Evolutionary conservation across 2,113 vertebrate genomes (phyloP), one percentile per base, ranked within the genome.

Genomic region (Psammodynastes pulverulentus): DNA sequence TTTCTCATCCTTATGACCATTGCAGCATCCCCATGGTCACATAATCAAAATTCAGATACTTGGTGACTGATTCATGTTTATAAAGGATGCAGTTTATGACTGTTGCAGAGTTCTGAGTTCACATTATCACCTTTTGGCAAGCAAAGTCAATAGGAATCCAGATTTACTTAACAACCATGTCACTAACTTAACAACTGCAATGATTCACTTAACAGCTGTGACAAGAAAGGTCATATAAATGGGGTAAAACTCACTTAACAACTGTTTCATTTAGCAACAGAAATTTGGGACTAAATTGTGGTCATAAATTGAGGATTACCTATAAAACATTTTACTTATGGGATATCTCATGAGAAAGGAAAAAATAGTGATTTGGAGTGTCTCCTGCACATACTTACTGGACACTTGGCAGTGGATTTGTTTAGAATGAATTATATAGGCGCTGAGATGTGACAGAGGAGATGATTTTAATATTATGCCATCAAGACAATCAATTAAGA

Each of bases 401-500:
- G 67, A 39, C n/a, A 39, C n/a, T 21, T 72, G 67, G 93, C 84
- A 93, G 34, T 58, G 84, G 9, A 84, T 93, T 49, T 48, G 86
- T 90, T 94, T 15, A 67, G 95, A 90, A 89, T 3, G 1, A 45
- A 2, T 17, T 72, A 85, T 9, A 6, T 1, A 5, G 0, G n/a
- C n/a, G n/a, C n/a, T n/a, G 48, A 48, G 1, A 79, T 43, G 34
- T 17, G 9, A 79, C 17, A 79, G 9, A 19, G 87, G 2, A 79
- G 21, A 0, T 62, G 5, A 53, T 86, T 91, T 94, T 93, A 93
- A 58, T 26, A 89, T 67, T 93, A 84, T 92, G 95, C 84, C 58
- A 90, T 24, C 34, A 93, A 48, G 49, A 2, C 17, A 94, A 92
- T 21, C 17, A 94, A 91, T 93, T 92, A 92, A 93, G 91, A 95